A percentile compares a stretch with the other conserved stretches of the same genome.
Evolutionary conservation across 2,888 invertebrate genomes (phyloP).

Genomic region (Charanyca ferruginea): DNA sequence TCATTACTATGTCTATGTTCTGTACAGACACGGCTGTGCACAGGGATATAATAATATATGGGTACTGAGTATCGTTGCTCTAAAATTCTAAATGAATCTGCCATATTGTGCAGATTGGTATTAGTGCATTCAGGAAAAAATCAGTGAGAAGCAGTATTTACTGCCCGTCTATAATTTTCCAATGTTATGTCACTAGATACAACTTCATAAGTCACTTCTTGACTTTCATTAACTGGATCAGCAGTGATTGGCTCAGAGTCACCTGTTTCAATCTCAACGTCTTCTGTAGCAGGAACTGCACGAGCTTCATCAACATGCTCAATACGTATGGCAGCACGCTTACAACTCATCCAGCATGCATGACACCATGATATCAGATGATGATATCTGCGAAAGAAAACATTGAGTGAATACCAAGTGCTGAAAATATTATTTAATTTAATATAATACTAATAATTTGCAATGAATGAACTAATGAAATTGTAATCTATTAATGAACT

Average conservation of each 20-base stretch:
- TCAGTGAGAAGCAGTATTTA: constrained; percentile 20
- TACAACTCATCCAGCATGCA: constrained; percentile 15
- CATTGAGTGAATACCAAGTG: constrained; percentile 5
- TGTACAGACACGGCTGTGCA: constrained; percentile 21
- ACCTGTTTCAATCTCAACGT: constrained; percentile 12
- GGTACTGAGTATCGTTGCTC: constrained; percentile 10
- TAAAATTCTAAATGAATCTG: constrained; percentile 18
- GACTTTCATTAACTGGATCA: constrained; percentile 13
- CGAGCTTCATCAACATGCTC: background rate
- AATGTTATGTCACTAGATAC: background rate
- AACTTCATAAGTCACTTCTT: constrained; percentile 7
- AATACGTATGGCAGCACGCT: constrained; percentile 16
- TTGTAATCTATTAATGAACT: too few relatives aligned
- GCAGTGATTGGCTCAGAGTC: constrained; percentile 8
- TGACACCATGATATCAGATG: constrained; percentile 18
- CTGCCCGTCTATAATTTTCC: constrained; percentile 23
- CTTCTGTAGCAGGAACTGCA: constrained; percentile 12
- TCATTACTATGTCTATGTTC: constrained; percentile 9
- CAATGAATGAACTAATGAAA: too few relatives aligned
- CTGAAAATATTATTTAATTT: too few relatives aligned
- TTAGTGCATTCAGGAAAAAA: constrained; percentile 15
- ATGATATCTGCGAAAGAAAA: constrained; percentile 5
- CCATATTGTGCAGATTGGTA: constrained; percentile 4
- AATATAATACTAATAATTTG: too few relatives aligned
- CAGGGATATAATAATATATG: constrained; percentile 23